Evolutionary conservation across 2,888 invertebrate genomes (phyloP), one percentile per base, ranked within the genome.

Genomic region (Suillia variegata): DNA sequence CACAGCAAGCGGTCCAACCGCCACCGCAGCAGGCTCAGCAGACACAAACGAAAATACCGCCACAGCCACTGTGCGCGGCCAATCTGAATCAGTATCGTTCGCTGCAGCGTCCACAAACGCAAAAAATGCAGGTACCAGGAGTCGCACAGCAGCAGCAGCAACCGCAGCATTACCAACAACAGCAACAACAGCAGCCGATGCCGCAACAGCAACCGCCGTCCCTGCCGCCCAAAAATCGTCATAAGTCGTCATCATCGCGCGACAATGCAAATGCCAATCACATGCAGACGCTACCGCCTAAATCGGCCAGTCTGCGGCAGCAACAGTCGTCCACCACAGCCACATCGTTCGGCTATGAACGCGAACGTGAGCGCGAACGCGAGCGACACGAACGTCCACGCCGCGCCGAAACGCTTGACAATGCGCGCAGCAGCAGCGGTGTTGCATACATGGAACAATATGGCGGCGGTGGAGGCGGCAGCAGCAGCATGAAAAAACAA

Each of bases 31-130:
- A 59, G 72, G 70, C 71, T 21, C 47, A 18, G 6, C 70, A 68
- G 21, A 24, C 31, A 24, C 66, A 69, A 55, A 71, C 81, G 2
- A 81, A 82, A 68, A 82, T 80, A 61, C 76, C 78, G n/a, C 74
- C 80, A 53, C 82, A 82, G 65, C 82, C 82, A 18, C 66, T 82
- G 22, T 82, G 80, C 58, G 82, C 81, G 3, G 80, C 83, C 47
- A 82, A 86, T 54, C 75, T 87, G 5, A 80, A 81, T 33, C 86
- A 87, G 67, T 87, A 87, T 74, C 83, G 87, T 48, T 87, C 87
- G 21, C 76, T 87, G 50, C 87, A 87, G 69, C 81, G 87, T 0
- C 87, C 87, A 0, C 74, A 80, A 31, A 65, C 74, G 2, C 73
- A 77, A 49, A 79, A 80, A 63, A 42, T 79, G 56, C 75, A 80